These are phyloP conservation scores for Epinephelus awoara DNA, from an alignment of 2,797 vertebrate genomes.

Conservation along the genomic window DNA sequence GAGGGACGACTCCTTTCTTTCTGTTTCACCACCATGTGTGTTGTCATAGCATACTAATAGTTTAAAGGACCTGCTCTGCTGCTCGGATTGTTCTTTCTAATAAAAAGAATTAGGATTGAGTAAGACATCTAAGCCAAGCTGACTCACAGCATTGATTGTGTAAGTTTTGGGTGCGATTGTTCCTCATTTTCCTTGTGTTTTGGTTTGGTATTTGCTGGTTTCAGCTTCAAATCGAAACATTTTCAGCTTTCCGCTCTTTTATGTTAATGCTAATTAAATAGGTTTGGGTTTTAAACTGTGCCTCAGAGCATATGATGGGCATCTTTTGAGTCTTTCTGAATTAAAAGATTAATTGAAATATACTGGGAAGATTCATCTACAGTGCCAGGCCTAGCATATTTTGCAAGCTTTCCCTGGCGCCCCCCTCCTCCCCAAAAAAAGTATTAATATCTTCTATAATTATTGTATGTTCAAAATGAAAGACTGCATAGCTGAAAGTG, in stretches of 20 bases:
- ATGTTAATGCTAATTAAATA: not conserved
- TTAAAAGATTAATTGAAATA: not conserved
- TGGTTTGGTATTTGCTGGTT: not conserved
- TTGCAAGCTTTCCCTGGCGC: no score
- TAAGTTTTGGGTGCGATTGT: not conserved
- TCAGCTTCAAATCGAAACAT: not conserved
- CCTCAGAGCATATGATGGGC: not conserved
- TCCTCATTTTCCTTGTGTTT: not conserved
- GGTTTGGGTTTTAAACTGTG: not conserved
- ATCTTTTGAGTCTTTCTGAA: not conserved
- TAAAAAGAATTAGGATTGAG: slow-evolving; percentile 5
- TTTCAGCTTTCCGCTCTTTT: not conserved
- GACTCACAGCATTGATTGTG: not conserved
- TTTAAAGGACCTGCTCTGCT: slow-evolving; percentile 46
- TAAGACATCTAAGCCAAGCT: not conserved
- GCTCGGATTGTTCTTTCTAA: slow-evolving; percentile 21
- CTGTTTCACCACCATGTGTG: slow-evolving; percentile 49
- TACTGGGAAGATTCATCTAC: not conserved
- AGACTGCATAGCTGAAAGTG: no score
- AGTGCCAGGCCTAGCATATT: no score
- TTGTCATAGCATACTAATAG: slow-evolving; percentile 77
- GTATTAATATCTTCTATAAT: no score
- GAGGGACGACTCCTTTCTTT: slow-evolving; percentile 58
- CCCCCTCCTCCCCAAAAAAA: no score
- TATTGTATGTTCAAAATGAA: no score